Base-by-base conservation (phyloP, 2,888 invertebrate genomes). In the Perdita meconis region DNA sequence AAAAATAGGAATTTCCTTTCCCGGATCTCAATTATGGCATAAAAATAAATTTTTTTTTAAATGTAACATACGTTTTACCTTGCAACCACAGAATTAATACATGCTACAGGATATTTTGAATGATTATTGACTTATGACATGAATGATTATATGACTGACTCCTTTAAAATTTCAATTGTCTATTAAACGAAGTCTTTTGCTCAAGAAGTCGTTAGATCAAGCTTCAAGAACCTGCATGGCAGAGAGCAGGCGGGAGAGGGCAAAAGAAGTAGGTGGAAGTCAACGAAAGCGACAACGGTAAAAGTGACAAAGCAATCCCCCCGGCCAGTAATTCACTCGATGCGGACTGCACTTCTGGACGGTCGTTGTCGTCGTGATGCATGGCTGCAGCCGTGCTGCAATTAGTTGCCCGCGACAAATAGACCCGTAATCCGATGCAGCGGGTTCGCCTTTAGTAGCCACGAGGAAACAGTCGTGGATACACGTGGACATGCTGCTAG, bases 381-480 rank as follows among this genome's bases (percentile, higher is more conserved):
- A 89, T 88, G 81, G 82, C 86, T 59, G 79, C 77, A 78, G 81
- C 78, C 78, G 85, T 61, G 63, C 83, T 82, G 87, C 86, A 89
- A 89, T 90, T 90, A 90, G 85, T 89, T 79, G 66, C 68, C 61
- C 78, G 80, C 81, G 89, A 88, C 87, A 89, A 89, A 88, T 87
- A 85, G 87, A 84, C 66, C 72, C 78, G 80, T 80, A 86, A 84
- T 82, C 81, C 78, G 77, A 83, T 83, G 70, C 65, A 38, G n/a
- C 63, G 50, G 50, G 50, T 57, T 61, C 60, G 63, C 73, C 70
- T 65, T 65, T 68, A 66, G 64, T 51, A 56, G 50, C 55, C 61
- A 24, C 61, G 65, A 63, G 70, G 50, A 63, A 47, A 67, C 34
- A 51, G 22, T 30, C 57, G 55, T 24, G 13, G n/a, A 64, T 50